These are phyloP conservation scores for Dicerorhinus sumatrensis DNA, from an alignment of 2,113 vertebrate genomes.

Conservation along the genomic window DNA sequence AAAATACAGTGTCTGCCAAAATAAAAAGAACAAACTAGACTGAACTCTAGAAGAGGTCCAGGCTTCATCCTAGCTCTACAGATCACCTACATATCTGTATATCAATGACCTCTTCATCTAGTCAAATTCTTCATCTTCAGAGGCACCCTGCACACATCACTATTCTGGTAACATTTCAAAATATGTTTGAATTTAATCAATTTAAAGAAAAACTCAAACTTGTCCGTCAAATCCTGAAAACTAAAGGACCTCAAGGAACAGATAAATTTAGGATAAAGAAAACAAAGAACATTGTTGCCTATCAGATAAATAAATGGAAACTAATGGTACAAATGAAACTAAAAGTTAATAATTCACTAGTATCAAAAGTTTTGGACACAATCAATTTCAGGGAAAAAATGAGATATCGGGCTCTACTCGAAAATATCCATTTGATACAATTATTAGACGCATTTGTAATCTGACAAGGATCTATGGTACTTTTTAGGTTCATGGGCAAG, in stretches of 20 bases:
- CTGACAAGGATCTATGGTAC: neutral
- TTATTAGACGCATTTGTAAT: neutral
- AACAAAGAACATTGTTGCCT: neutral
- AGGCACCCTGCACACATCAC: neutral
- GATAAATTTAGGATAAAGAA: neutral
- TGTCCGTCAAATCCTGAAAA: neutral
- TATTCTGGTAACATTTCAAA: neutral
- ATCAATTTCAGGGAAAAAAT: conserved; percentile 1
- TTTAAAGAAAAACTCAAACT: conserved; percentile 8
- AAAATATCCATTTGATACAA: neutral
- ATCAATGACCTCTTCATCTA: neutral
- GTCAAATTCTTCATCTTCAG: neutral
- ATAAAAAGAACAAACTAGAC: neutral
- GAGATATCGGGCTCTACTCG: neutral
- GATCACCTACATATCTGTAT: neutral
- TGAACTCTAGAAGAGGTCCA: neutral
- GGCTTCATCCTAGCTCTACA: neutral
- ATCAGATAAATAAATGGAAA: conserved; percentile 26
- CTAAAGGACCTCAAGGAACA: neutral
- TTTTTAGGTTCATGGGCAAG: neutral
- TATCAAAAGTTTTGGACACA: neutral
- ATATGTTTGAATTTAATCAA: neutral
- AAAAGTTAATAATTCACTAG: neutral
- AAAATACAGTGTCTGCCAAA: neutral
- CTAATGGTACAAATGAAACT: neutral